Evolutionary conservation across 1,140 invertebrate species (phyloP), one percentile per base, ranked within the genome.

Genomic region (Macrostomum lignano): DNA sequence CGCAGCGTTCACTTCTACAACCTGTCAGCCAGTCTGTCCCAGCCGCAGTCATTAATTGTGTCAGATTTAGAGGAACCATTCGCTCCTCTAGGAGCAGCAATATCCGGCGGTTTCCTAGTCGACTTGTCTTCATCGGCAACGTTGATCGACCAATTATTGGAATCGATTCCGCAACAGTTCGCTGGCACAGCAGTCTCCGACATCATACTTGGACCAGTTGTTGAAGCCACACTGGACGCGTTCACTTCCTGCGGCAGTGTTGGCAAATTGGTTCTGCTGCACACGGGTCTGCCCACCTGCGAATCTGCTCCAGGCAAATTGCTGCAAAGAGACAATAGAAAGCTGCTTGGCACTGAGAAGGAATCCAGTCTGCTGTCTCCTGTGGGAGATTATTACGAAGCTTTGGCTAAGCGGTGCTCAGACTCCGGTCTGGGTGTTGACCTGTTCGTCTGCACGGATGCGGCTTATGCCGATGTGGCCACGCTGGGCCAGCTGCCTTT

Each of bases 1-100:
- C 77, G 73, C 43, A 74, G 74, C 7, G 72, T 96, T 19, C 82
- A 96, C 56, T 94, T 96, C 57, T 94, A 91, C 49, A 93, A 94
- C 52, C 69, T 93, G 21, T 82, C 81, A 60, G 68, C 74, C 50
- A n/a, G n/a, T n/a, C n/a, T n/a, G n/a, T n/a, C n/a, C n/a, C n/a
- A n/a, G n/a, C n/a, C n/a, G n/a, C n/a, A n/a, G n/a, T n/a, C n/a
- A n/a, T n/a, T n/a, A n/a, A n/a, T n/a, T n/a, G n/a, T n/a, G n/a
- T n/a, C n/a, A n/a, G n/a, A n/a, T n/a, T n/a, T n/a, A n/a, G n/a
- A n/a, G n/a, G n/a, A n/a, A n/a, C n/a, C n/a, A n/a, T n/a, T n/a
- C n/a, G n/a, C n/a, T n/a, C n/a, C n/a, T n/a, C n/a, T n/a, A n/a
- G n/a, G n/a, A n/a, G n/a, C n/a, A n/a, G n/a, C n/a, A n/a, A n/a